These are phyloP conservation scores for Lobophora halterata DNA, from an alignment of 2,888 invertebrate genomes.

Conservation along the genomic window DNA sequence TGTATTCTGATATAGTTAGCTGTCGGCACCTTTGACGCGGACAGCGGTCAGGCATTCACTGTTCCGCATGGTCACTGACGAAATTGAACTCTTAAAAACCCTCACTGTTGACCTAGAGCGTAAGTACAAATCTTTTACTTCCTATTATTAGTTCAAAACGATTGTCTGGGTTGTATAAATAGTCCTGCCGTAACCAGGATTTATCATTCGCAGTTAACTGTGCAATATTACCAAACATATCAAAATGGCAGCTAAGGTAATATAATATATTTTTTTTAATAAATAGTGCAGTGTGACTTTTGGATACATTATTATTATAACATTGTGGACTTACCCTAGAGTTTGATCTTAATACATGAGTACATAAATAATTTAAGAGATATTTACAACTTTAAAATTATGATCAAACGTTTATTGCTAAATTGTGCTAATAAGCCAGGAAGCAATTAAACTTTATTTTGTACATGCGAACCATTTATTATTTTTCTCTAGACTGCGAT, in stretches of 20 bases:
- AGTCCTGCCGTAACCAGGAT: conserved; percentile 52
- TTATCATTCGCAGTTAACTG: conserved; percentile 72
- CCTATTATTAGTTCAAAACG: conserved; percentile 66
- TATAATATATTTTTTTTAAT: conserved; percentile 4
- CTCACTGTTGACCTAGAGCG: conserved; percentile 63
- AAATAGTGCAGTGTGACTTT: background rate
- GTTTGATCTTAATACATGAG: too few species aligned
- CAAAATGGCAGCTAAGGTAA: conserved; percentile 78
- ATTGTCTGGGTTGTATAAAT: conserved; percentile 62
- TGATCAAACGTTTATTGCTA: conserved; percentile 9
- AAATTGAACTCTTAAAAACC: conserved; percentile 67
- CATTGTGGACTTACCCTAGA: too few species aligned
- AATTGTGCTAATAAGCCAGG: conserved; percentile 17
- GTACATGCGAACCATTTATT: conserved; percentile 10
- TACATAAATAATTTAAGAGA: too few species aligned
- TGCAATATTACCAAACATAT: conserved; percentile 63
- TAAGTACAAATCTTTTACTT: conserved; percentile 68
- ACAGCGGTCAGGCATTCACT: conserved; percentile 29
- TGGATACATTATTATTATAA: too few species aligned
- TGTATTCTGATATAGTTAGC: conserved; percentile 5
- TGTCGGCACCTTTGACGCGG: conserved; percentile 24
- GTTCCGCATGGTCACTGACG: conserved; percentile 66
- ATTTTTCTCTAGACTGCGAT: conserved; percentile 8
- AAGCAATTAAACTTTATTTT: conserved; percentile 10
- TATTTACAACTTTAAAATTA: background rate